Percentiles rank a stretch among this genome's conserved stretches.
These are phyloP conservation scores for Smittia sp. DNA, from an alignment of 2,888 invertebrate genomes.

Conservation along the genomic window DNA sequence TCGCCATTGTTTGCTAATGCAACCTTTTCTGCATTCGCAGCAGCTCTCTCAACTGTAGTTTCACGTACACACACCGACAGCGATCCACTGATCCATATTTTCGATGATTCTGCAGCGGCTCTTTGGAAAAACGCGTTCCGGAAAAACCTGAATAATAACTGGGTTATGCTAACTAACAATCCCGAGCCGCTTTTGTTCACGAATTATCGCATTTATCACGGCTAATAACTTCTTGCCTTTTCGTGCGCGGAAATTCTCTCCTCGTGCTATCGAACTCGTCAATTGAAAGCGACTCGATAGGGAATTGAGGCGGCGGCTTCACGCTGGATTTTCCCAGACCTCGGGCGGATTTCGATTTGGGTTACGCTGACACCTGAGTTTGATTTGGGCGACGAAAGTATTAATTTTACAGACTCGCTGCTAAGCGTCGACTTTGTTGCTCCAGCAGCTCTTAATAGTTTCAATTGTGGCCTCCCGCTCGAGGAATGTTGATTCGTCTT, in stretches of 20 bases:
- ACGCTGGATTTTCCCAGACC: not conserved
- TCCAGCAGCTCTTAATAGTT: no score
- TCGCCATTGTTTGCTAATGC: conserved; percentile 16
- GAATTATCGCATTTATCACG: conserved; percentile 35
- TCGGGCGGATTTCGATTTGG: no score
- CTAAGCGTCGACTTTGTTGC: no score
- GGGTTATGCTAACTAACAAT: conserved; percentile 31
- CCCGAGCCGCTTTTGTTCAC: conserved; percentile 21
- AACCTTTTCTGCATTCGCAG: not conserved
- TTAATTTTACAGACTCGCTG: no score
- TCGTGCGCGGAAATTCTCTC: no score
- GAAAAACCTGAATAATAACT: conserved; percentile 25
- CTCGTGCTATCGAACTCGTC: no score
- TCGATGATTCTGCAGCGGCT: conserved; percentile 8
- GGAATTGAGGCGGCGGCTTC: not conserved
- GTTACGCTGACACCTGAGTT: no score
- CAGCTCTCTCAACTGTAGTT: conserved; percentile 13
- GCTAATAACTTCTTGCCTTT: not conserved
- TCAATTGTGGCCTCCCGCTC: no score
- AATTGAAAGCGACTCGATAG: not conserved
- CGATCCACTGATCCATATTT: conserved; percentile 20
- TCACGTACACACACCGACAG: not conserved
- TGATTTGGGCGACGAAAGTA: no score
- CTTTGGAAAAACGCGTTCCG: conserved; percentile 27
- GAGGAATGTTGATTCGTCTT: no score